Evolutionary conservation across 2,797 vertebrate species (phyloP), one percentile per base, ranked within the genome.

Genomic region (Halcyon leucocephala): DNA sequence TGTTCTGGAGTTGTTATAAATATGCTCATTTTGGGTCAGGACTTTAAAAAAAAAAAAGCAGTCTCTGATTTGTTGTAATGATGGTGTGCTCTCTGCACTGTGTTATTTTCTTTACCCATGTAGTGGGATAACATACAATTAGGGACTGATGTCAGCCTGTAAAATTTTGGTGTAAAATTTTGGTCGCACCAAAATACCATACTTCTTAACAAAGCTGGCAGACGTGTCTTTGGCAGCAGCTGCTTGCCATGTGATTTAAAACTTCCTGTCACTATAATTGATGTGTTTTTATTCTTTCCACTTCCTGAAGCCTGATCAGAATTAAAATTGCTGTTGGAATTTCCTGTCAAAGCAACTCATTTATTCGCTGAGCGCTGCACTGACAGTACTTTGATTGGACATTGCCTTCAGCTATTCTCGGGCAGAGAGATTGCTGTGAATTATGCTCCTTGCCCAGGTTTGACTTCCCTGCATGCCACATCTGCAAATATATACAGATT

Each of bases 191-290:
- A 97, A 97, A 98, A 98, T 98, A 95, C 96, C 93, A 33, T 96
- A 96, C 95, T 97, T 95, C 95, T 97, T 98, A 98, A 98, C 98
- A 97, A 97, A 97, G 97, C 97, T 98, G 97, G 97, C 98, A 98
- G 98, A 97, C 98, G 60, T 96, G 95, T 98, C 95, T 96, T 97
- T 98, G 98, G 98, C 98, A 98, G 98, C 99, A 99, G 99, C 99
- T 99, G 99, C 98, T 98, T 97, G 98, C 99, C 99, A 99, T 99
- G 99, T 99, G 99, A 99, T 99, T 98, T 98, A 98, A 98, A 98
- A 99, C 98, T 99, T 99, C 99, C 99, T 99, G 99, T 99, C 99
- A 99, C 98, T 99, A 99, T 99, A 99, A 99, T 99, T 99, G 99
- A 99, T 99, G 99, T 99, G 98, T 99, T 99, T 99, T 99, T 99